Evolutionary conservation across 2,888 invertebrate species (phyloP).

Genomic region (Atethmia centrago): DNA sequence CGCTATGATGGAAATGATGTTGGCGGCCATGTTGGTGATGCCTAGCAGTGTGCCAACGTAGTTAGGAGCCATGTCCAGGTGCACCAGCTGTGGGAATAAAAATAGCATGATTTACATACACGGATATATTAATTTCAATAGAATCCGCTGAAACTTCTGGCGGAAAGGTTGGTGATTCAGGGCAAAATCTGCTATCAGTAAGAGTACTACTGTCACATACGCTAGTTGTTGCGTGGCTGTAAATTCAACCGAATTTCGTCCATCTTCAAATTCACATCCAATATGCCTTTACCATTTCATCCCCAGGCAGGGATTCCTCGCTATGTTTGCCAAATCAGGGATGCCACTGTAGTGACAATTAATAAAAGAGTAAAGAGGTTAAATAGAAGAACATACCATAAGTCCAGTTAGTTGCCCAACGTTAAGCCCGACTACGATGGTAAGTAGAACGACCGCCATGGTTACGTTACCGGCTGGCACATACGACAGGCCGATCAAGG

Average conservation of each 20-base stretch:
- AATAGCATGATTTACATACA: background rate
- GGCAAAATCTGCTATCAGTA: no score
- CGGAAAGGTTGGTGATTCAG: no score
- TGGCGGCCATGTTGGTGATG: conserved; percentile 94
- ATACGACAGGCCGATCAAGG: conserved; percentile 91
- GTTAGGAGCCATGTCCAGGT: conserved; percentile 96
- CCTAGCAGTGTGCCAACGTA: conserved; percentile 95
- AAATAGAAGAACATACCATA: conserved; percentile 80
- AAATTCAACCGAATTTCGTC: no score
- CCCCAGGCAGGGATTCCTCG: no score
- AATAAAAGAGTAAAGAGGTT: background rate
- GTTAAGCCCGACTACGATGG: conserved; percentile 93
- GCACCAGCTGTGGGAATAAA: conserved; percentile 89
- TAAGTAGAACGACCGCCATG: conserved; percentile 91
- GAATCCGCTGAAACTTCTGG: no score
- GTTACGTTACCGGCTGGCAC: conserved; percentile 84
- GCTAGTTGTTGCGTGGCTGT: background rate
- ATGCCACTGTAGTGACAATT: background rate
- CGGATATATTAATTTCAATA: background rate
- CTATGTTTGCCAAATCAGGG: background rate
- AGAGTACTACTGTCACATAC: background rate
- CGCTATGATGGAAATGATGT: conserved; percentile 94
- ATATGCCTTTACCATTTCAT: no score
- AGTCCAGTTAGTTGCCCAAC: conserved; percentile 93
- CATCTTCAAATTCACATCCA: no score